Evolutionary conservation across 1,140 invertebrate species (phyloP).

Genomic region (Pseudachorutes palmiensis): DNA sequence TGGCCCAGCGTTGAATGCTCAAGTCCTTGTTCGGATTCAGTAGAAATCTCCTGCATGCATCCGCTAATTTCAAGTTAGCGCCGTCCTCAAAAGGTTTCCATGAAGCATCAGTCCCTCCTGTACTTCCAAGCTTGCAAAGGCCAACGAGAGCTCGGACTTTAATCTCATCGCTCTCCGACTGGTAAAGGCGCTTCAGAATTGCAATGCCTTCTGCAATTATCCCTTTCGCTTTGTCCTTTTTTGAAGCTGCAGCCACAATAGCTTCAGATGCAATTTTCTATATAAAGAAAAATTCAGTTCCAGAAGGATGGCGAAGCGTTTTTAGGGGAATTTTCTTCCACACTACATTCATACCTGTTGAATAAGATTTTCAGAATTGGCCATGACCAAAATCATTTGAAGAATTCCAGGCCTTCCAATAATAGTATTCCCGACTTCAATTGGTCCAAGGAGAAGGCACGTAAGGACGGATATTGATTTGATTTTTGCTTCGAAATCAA

Average conservation of each 20-base stretch:
- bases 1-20: slow-evolving; percentile 89
- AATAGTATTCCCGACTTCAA: slow-evolving; percentile 88
- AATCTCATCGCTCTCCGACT: slow-evolving; percentile 82
- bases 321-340: no score
- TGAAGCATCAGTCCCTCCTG: slow-evolving; percentile 91
- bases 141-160: slow-evolving; percentile 83
- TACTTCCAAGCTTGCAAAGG: slow-evolving; percentile 91
- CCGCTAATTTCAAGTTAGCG: slow-evolving; percentile 81
- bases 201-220: slow-evolving; percentile 86
- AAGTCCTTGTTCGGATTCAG: slow-evolving; percentile 77
- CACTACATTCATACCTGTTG: slow-evolving; percentile 61
- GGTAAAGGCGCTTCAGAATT: slow-evolving; percentile 88
- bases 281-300: slow-evolving; percentile 15
- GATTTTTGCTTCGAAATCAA: slow-evolving; percentile 84
- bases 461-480: slow-evolving; percentile 82
- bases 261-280: slow-evolving; percentile 93
- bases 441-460: slow-evolving; percentile 76
- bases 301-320: no score
- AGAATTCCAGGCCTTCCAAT: slow-evolving; percentile 86
- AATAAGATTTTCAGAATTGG: slow-evolving; percentile 69
- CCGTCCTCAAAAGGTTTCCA: slow-evolving; percentile 87
- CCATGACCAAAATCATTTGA: slow-evolving; percentile 96
- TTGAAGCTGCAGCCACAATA: slow-evolving; percentile 89
- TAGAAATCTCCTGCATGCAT: slow-evolving; percentile 81
- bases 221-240: slow-evolving; percentile 90